Conservation (phyloP, 1,140 invertebrate species). For the Aphaenogaster ashmeadi region DNA sequence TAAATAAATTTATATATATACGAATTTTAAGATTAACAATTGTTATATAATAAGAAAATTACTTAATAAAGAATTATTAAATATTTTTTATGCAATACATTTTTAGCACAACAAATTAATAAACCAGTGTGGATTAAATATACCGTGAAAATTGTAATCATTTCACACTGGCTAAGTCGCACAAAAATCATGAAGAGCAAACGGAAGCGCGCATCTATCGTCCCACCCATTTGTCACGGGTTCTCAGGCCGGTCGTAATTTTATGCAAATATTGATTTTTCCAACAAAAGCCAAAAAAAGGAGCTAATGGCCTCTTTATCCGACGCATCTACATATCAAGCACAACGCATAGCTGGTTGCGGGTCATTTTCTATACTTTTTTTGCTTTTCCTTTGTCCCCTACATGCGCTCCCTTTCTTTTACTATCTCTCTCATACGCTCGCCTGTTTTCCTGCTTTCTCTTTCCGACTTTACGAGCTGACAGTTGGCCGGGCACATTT, state of each 20-base stretch:
- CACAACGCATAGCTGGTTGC: constrained; percentile 59
- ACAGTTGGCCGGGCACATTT: constrained; percentile 81
- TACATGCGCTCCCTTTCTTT: constrained; percentile 33
- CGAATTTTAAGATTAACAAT: not conserved
- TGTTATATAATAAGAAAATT: constrained; percentile 3
- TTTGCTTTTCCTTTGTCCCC: constrained; percentile 69
- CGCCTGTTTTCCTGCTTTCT: constrained; percentile 37
- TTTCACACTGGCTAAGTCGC: constrained; percentile 10
- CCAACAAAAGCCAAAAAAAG: constrained; percentile 75
- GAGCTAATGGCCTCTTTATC: constrained; percentile 68
- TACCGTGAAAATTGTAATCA: constrained; percentile 47
- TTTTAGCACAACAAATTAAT: constrained; percentile 29
- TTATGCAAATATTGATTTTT: constrained; percentile 85
- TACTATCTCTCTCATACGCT: constrained; percentile 16
- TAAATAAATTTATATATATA: not conserved
- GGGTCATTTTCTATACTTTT: constrained; percentile 47
- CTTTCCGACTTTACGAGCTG: constrained; percentile 55
- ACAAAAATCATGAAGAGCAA: constrained; percentile 76
- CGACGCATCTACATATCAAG: constrained; percentile 78
- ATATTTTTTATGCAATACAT: not conserved
- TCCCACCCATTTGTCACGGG: constrained; percentile 82
- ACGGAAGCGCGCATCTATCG: constrained; percentile 59
- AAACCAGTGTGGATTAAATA: constrained; percentile 63
- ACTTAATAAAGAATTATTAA: constrained; percentile 10
- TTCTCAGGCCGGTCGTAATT: constrained; percentile 76